Percentiles rank a stretch among this genome's conserved stretches.
Conservation (phyloP, 2,888 invertebrate species). For the Yponomeuta cagnagella region DNA sequence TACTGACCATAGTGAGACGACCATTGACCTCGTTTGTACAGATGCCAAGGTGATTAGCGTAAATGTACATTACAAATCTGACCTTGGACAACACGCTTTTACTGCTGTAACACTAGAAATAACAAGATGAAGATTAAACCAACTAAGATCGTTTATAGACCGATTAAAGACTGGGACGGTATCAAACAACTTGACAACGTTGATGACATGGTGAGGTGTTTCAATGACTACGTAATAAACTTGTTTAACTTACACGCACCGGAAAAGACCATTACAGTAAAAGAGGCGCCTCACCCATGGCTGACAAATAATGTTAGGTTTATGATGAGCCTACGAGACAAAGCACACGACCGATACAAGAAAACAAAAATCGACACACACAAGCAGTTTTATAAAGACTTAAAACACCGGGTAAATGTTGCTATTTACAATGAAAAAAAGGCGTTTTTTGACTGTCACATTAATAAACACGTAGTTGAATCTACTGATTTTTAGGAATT, state of each 20-base stretch:
- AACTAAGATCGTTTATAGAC: neutral
- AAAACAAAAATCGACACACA: neutral
- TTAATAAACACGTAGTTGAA: neutral
- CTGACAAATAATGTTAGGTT: neutral
- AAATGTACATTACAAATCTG: neutral
- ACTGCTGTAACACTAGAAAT: neutral
- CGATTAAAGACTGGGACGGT: slow-evolving; percentile 1
- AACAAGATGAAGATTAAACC: neutral
- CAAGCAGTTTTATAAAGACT: neutral
- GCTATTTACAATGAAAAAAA: neutral
- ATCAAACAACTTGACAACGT: neutral
- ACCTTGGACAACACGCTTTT: neutral
- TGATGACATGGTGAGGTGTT: neutral
- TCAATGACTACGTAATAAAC: neutral
- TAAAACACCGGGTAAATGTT: neutral
- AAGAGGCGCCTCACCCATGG: slow-evolving; percentile 4
- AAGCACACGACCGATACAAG: slow-evolving; percentile 5
- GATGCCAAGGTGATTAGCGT: neutral
- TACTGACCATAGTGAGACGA: neutral
- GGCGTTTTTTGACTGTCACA: slow-evolving; percentile 3
- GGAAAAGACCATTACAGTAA: neutral
- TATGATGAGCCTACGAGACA: slow-evolving; percentile 7
- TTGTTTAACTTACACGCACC: slow-evolving; percentile 9
- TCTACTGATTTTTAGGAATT: no score
- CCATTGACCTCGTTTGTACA: slow-evolving; percentile 1